Evolutionary conservation across 2,113 vertebrate genomes (phyloP).

Genomic region (Semnornis frantzii): DNA sequence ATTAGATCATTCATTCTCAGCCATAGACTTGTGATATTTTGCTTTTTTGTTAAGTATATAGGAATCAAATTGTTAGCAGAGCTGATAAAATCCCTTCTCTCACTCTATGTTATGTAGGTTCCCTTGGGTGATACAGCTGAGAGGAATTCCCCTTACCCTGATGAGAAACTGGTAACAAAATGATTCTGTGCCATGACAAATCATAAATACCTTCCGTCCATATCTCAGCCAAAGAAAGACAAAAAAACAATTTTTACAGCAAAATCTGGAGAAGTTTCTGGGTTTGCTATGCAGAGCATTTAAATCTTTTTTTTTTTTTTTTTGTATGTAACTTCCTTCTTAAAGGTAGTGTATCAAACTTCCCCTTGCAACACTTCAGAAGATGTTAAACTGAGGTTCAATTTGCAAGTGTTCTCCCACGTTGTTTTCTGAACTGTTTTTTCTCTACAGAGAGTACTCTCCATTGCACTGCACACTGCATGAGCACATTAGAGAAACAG

Average conservation of each 20-base stretch:
- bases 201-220: background rate
- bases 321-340: background rate
- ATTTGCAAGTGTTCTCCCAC: background rate
- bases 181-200: background rate
- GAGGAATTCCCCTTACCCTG: background rate
- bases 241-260: background rate
- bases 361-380: background rate
- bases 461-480: background rate
- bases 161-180: background rate
- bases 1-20: background rate
- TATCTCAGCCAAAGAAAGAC: background rate
- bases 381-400: background rate
- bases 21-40: background rate
- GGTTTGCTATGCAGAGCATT: background rate
- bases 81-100: background rate
- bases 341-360: background rate
- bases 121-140: background rate
- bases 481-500: background rate
- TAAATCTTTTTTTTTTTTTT: too few species aligned
- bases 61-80: background rate
- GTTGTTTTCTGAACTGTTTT: background rate
- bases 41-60: background rate
- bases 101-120: background rate
- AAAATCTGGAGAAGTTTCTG: background rate
- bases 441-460: background rate